Evolutionary conservation across 2,888 invertebrate genomes (phyloP).

Genomic region (Amphipoea lucens): DNA sequence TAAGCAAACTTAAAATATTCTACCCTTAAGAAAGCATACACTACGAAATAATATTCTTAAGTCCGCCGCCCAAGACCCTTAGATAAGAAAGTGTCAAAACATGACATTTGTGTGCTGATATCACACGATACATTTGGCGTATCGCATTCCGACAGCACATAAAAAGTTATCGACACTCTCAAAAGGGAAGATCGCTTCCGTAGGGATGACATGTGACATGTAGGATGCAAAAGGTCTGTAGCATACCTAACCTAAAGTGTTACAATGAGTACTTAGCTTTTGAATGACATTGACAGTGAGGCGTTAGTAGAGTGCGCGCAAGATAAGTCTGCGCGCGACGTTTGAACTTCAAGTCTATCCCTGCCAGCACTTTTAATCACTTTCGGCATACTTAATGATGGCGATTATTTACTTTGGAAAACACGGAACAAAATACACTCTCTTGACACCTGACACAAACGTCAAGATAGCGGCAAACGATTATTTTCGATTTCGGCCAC

Average conservation of each 20-base stretch:
- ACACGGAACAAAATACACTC: background rate
- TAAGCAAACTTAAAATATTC: background rate
- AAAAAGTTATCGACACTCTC: conserved; percentile 48
- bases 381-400: background rate
- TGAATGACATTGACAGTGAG: background rate
- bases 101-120: conserved; percentile 43
- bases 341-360: background rate
- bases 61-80: conserved; percentile 7
- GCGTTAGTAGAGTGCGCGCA: background rate
- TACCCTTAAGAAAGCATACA: background rate
- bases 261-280: background rate
- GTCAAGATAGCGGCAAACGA: background rate
- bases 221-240: conserved; percentile 5
- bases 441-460: background rate
- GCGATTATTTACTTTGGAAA: background rate
- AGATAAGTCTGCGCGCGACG: background rate
- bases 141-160: conserved; percentile 44
- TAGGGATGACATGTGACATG: background rate
- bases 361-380: background rate
- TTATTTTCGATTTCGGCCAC: background rate
- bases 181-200: conserved; percentile 48
- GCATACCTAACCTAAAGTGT: background rate
- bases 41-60: conserved; percentile 2
- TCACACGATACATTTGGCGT: conserved; percentile 49
- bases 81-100: conserved; percentile 49